These are phyloP conservation scores for Drosophila rubida DNA, from an alignment of 2,888 invertebrate species.

Conservation along the genomic window DNA sequence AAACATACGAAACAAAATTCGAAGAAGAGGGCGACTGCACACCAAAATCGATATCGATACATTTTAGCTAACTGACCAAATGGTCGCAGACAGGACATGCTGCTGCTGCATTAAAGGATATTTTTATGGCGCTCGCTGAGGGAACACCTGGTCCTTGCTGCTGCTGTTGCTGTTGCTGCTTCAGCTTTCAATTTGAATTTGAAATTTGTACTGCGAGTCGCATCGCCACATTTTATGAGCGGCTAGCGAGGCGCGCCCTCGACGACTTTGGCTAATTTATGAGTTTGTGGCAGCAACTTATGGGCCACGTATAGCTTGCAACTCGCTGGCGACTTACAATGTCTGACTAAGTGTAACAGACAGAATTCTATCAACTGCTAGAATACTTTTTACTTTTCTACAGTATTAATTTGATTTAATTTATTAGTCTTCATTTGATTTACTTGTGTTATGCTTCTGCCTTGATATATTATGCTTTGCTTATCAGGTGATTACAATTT, in stretches of 20 bases:
- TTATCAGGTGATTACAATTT: constrained; percentile 26
- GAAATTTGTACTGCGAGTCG: constrained; percentile 40
- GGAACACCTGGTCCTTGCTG: constrained; percentile 41
- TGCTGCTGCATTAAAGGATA: constrained; percentile 73
- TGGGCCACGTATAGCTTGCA: not conserved
- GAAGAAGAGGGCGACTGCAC: constrained; percentile 3
- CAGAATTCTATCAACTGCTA: too few species aligned
- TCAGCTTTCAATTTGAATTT: constrained; percentile 54
- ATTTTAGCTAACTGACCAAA: constrained; percentile 67
- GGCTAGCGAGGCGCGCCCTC: constrained; percentile 36
- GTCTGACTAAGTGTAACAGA: too few species aligned
- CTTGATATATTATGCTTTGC: not conserved
- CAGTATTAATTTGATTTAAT: too few species aligned
- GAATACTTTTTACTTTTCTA: too few species aligned
- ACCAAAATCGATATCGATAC: constrained; percentile 60
- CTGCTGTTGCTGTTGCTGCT: not conserved
- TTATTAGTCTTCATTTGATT: not conserved
- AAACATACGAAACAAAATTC: constrained; percentile 2
- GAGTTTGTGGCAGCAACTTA: constrained; percentile 12
- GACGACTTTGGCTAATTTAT: constrained; percentile 19
- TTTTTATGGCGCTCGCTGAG: constrained; percentile 64
- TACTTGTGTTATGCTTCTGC: not conserved
- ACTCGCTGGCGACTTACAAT: not conserved
- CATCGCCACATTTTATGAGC: constrained; percentile 45
- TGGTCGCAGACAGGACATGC: constrained; percentile 62